Evolutionary conservation across 1,140 invertebrate genomes (phyloP).

Genomic region (Drosophila pachea): DNA sequence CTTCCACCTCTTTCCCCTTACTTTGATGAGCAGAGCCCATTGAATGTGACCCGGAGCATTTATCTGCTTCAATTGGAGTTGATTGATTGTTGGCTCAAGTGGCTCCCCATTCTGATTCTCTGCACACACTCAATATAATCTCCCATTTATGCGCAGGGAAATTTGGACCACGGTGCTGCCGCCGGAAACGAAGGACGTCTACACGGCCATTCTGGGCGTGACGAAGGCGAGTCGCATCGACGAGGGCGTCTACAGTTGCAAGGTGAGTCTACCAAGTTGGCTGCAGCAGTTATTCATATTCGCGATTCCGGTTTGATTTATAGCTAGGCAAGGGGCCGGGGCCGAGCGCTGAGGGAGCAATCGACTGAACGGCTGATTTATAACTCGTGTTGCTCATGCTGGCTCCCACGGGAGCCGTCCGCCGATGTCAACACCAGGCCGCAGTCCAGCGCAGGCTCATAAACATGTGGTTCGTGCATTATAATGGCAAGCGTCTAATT

Average conservation of each 20-base stretch:
- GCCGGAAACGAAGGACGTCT: conserved; percentile 83
- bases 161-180: conserved; percentile 83
- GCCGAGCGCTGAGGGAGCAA: conserved; percentile 5
- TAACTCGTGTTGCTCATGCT: conserved; percentile 22
- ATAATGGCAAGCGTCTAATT: neutral
- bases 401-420: neutral
- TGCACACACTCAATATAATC: neutral
- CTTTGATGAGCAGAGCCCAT: no score
- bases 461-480: conserved; percentile 42
- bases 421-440: conserved; percentile 10
- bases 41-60: no score
- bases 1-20: no score
- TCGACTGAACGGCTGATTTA: conserved; percentile 39
- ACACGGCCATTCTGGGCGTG: conserved; percentile 85
- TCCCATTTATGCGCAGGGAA: conserved; percentile 79
- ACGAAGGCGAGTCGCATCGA: conserved; percentile 84
- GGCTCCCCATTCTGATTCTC: no score
- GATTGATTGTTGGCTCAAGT: no score
- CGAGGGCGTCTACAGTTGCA: conserved; percentile 86
- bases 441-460: conserved; percentile 24
- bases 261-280: conserved; percentile 68
- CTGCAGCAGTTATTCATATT: neutral
- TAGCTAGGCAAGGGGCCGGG: neutral
- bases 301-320: conserved; percentile 32
- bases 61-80: no score